These are phyloP conservation scores for Syngnathus acus DNA, from an alignment of 2,797 vertebrate genomes.

Conservation along the genomic window DNA sequence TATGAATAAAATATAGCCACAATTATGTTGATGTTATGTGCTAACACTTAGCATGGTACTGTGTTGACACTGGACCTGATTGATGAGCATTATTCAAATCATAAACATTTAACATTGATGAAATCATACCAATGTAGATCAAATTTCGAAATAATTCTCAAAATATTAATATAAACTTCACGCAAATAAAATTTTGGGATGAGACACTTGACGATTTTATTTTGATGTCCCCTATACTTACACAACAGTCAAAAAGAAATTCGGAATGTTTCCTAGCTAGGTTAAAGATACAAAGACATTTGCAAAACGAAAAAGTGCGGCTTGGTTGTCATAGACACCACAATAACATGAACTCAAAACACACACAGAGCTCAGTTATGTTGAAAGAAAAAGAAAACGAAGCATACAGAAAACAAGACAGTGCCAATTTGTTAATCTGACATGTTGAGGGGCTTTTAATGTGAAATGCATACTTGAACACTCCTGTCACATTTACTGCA, in stretches of 20 bases:
- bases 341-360: conserved; percentile 1
- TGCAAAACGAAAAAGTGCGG: neutral
- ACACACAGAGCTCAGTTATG: neutral
- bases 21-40: too few relatives aligned
- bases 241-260: neutral
- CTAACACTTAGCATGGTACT: too few relatives aligned
- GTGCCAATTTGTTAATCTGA: neutral
- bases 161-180: neutral
- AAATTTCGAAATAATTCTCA: neutral
- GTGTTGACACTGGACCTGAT: neutral
- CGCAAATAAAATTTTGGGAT: neutral
- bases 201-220: neutral
- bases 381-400: neutral
- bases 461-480: neutral
- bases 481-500: neutral
- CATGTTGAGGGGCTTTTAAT: neutral
- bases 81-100: neutral
- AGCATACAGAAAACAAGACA: neutral
- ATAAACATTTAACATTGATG: neutral
- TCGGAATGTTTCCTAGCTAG: neutral
- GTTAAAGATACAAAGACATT: neutral
- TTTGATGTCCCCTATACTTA: too few relatives aligned
- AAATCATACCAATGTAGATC: neutral
- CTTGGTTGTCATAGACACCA: conserved; percentile 1
- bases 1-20: too few relatives aligned